Percentiles rank a stretch among this genome's conserved stretches.
These are phyloP conservation scores for Tenthredo amoena DNA, from an alignment of 2,888 invertebrate species.

Conservation along the genomic window DNA sequence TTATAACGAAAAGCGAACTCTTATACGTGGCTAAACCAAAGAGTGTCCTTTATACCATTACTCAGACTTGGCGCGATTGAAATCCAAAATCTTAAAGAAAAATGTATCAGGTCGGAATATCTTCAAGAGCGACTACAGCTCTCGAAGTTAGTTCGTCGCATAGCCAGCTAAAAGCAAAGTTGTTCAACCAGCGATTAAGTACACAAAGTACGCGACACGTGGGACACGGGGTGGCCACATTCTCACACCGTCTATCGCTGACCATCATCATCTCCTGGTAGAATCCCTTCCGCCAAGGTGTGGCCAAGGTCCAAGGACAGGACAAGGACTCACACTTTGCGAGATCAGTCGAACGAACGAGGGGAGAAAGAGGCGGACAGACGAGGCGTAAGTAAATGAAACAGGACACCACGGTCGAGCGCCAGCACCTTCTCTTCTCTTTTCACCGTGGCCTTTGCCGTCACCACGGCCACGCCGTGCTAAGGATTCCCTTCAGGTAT, in stretches of 20 bases:
- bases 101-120: neutral
- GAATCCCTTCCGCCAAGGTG: constrained; percentile 44
- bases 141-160: neutral
- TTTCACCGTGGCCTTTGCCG: neutral
- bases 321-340: constrained; percentile 39
- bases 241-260: constrained; percentile 45
- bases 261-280: neutral
- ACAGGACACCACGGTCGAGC: constrained; percentile 46
- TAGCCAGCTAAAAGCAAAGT: neutral
- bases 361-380: constrained; percentile 22
- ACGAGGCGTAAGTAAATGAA: constrained; percentile 51
- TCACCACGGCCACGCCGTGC: neutral
- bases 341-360: constrained; percentile 36
- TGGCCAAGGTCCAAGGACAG: constrained; percentile 18
- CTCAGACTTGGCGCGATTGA: neutral
- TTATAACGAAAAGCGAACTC: constrained; percentile 23
- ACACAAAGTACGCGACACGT: neutral
- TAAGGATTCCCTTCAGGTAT: constrained; percentile 38
- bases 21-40: neutral
- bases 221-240: neutral
- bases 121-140: neutral
- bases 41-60: neutral
- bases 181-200: constrained; percentile 33
- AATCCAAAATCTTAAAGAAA: neutral
- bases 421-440: constrained; percentile 24